Conservation (phyloP, 92 coral and sea anemone species). For the Paragorgia papillata region DNA sequence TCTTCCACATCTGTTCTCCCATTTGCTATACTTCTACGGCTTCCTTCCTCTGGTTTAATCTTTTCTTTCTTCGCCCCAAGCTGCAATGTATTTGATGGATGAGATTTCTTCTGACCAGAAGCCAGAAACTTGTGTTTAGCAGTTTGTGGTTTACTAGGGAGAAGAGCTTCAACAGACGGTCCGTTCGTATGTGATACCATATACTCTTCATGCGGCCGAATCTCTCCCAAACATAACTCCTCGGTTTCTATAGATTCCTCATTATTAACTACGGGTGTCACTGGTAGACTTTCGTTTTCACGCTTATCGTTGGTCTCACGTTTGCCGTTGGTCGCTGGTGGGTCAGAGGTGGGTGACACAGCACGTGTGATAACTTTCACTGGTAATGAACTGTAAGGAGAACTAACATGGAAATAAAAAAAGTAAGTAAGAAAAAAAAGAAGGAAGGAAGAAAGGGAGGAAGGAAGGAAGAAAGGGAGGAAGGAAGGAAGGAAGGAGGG, state of each 20-base stretch:
- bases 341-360: constrained; percentile 30
- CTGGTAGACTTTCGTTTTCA: background rate
- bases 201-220: constrained; percentile 10
- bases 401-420: constrained; percentile 1
- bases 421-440: background rate
- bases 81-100: background rate
- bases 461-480: background rate
- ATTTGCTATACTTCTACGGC: background rate
- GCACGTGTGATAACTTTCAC: constrained; percentile 33
- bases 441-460: background rate
- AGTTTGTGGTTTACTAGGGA: constrained; percentile 32
- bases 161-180: background rate
- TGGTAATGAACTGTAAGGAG: constrained; percentile 33
- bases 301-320: background rate
- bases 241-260: background rate
- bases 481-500: background rate
- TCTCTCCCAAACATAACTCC: constrained; percentile 1
- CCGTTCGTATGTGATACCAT: constrained; percentile 29
- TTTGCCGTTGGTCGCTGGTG: background rate
- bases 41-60: background rate
- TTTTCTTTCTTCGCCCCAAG: background rate
- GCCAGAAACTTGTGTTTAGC: constrained; percentile 19
- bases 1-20: background rate
- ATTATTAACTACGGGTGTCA: background rate
- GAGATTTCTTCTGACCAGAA: constrained; percentile 32